Evolutionary conservation across 1,140 invertebrate genomes (phyloP).

Genomic region (Philopotamus ludificatus): DNA sequence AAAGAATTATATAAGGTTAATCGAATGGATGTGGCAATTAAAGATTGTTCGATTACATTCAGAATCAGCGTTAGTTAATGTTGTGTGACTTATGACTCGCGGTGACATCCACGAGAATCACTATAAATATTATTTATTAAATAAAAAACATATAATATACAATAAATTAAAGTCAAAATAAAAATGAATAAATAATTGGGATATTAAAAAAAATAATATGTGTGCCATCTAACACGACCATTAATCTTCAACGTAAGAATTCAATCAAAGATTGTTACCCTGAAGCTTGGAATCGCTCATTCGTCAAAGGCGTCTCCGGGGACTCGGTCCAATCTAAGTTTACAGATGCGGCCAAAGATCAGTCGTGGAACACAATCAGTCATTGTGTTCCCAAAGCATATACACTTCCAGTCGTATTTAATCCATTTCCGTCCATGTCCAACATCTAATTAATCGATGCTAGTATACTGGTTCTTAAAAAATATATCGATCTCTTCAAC

Average conservation of each 20-base stretch:
- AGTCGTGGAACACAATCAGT: conserved; percentile 30
- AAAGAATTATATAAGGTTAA: too few relatives aligned
- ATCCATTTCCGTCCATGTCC: conserved; percentile 1
- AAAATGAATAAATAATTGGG: neutral
- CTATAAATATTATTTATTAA: too few relatives aligned
- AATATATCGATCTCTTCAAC: too few relatives aligned
- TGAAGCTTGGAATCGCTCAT: conserved; percentile 31
- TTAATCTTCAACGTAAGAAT: conserved; percentile 22
- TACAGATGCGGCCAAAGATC: conserved; percentile 41
- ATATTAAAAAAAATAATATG: neutral
- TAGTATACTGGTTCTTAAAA: too few relatives aligned
- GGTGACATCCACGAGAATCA: too few relatives aligned
- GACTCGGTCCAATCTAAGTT: conserved; percentile 40
- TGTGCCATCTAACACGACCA: neutral
- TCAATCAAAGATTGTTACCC: conserved; percentile 32
- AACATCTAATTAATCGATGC: neutral
- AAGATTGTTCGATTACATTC: too few relatives aligned
- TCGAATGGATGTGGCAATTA: too few relatives aligned
- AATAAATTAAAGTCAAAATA: too few relatives aligned
- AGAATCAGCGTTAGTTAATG: too few relatives aligned
- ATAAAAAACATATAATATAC: too few relatives aligned
- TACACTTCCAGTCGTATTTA: conserved; percentile 11
- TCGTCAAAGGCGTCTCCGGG: conserved; percentile 17
- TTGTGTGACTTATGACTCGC: too few relatives aligned
- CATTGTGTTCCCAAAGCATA: conserved; percentile 31